phyloP scores from a whole-genome alignment of 2,797 vertebrate genomes.

The Cyprinella venusta region DNA sequence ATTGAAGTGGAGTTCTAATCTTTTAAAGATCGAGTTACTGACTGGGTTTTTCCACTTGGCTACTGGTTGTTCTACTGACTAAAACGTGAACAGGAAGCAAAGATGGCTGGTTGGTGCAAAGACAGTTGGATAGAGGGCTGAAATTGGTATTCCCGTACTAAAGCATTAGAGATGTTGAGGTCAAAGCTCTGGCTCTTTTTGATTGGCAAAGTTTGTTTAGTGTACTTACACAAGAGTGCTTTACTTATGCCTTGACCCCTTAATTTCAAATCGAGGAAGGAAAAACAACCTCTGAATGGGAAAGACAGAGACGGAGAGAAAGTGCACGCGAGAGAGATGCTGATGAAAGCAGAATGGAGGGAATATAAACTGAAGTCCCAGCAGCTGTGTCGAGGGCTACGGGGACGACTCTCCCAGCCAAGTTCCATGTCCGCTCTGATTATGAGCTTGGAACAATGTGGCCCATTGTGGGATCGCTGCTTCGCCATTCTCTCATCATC shows the following conservation, averaged over 20 bases:
- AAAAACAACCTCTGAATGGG: slow-evolving; percentile 59
- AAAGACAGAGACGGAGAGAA: slow-evolving; percentile 55
- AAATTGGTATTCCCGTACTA: slow-evolving; percentile 31
- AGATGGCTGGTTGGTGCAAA: slow-evolving; percentile 10
- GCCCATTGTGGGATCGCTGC: slow-evolving; percentile 74
- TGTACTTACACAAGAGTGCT: slow-evolving; percentile 24
- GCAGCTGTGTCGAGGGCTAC: slow-evolving; percentile 79
- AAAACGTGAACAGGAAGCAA: slow-evolving; percentile 19
- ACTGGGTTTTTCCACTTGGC: slow-evolving; percentile 55
- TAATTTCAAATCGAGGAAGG: slow-evolving; percentile 33
- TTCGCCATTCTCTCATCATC: slow-evolving; percentile 60
- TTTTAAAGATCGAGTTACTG: slow-evolving; percentile 67
- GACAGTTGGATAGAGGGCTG: slow-evolving; percentile 18
- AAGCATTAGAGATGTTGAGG: slow-evolving; percentile 37
- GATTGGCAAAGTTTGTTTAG: slow-evolving; percentile 27
- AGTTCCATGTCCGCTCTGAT: slow-evolving; percentile 81
- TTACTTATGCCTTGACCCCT: slow-evolving; percentile 39
- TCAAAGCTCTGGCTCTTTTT: slow-evolving; percentile 32
- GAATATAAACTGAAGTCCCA: slow-evolving; percentile 64
- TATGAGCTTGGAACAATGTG: slow-evolving; percentile 78
- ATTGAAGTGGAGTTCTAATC: slow-evolving; percentile 69
- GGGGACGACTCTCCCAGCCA: slow-evolving; percentile 76
- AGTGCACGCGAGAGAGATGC: slow-evolving; percentile 48
- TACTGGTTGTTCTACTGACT: slow-evolving; percentile 57
- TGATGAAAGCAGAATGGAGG: slow-evolving; percentile 71